Percentiles rank a stretch among this genome's conserved stretches.
These are phyloP conservation scores for Gymnothorax javanicus DNA, from an alignment of 2,797 vertebrate genomes.

Conservation along the genomic window DNA sequence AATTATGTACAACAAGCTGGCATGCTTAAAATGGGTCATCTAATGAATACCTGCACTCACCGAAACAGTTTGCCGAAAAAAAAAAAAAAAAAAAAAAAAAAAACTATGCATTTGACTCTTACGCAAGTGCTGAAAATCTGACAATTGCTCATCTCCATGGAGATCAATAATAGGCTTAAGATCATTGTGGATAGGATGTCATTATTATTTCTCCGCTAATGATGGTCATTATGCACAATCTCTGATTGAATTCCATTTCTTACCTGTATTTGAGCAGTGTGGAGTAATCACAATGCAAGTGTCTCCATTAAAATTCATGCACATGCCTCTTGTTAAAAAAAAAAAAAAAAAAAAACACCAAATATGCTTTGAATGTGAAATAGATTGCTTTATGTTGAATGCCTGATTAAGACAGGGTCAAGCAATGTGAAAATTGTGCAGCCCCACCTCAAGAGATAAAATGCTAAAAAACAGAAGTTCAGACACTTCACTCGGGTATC, in stretches of 20 bases:
- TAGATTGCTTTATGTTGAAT: constrained; percentile 64
- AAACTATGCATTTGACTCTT: constrained; percentile 98
- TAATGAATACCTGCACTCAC: constrained; percentile 85
- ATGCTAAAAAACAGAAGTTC: background rate
- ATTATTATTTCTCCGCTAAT: constrained; percentile 99
- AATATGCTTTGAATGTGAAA: constrained; percentile 84
- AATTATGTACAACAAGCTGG: constrained; percentile 84
- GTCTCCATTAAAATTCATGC: constrained; percentile 88
- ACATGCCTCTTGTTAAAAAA: constrained; percentile 70
- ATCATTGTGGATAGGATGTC: constrained; percentile 99
- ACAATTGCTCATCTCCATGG: constrained; percentile 99
- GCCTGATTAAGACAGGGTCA: constrained; percentile 24
- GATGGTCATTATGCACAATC: constrained; percentile 99
- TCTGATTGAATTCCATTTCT: constrained; percentile 99
- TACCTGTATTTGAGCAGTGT: constrained; percentile 99
- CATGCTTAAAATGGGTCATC: constrained; percentile 81
- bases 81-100: constrained; percentile 90
- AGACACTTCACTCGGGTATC: background rate
- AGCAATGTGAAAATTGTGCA: constrained; percentile 59
- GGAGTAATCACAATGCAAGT: constrained; percentile 92
- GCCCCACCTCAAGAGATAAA: constrained; percentile 75
- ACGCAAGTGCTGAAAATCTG: constrained; percentile 92
- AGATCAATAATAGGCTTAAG: constrained; percentile 99
- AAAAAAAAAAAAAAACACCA: constrained; percentile 74
- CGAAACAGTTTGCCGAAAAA: constrained; percentile 89